These are phyloP conservation scores for Helostoma temminkii DNA, from an alignment of 2,797 vertebrate species.

Conservation along the genomic window DNA sequence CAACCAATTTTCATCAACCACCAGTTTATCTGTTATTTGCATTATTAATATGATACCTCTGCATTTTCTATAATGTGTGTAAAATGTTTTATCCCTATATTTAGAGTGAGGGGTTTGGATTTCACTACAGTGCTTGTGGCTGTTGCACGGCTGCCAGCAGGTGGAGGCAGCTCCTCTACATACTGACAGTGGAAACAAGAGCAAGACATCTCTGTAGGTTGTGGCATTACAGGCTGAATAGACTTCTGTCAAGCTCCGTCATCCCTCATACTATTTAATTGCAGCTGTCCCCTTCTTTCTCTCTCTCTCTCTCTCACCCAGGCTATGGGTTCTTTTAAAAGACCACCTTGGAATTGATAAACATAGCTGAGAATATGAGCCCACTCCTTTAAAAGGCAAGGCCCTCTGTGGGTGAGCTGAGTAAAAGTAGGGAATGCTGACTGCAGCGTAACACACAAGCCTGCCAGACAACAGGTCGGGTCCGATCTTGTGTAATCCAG, in stretches of 20 bases:
- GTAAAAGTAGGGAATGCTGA: slow-evolving; percentile 83
- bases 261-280: slow-evolving; percentile 70
- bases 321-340: slow-evolving; percentile 73
- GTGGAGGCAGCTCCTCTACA: slow-evolving; percentile 44
- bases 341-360: slow-evolving; percentile 84
- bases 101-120: not conserved
- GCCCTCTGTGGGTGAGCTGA: slow-evolving; percentile 57
- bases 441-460: slow-evolving; percentile 72
- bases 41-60: not conserved
- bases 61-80: not conserved
- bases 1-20: no score
- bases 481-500: slow-evolving; percentile 8
- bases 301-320: slow-evolving; percentile 29
- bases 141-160: slow-evolving; percentile 40
- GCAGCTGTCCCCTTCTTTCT: slow-evolving; percentile 72
- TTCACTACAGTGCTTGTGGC: not conserved
- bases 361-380: slow-evolving; percentile 85
- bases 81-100: not conserved
- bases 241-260: slow-evolving; percentile 63
- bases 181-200: slow-evolving; percentile 38
- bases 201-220: slow-evolving; percentile 54
- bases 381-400: slow-evolving; percentile 86
- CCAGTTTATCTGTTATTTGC: no score
- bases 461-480: slow-evolving; percentile 21
- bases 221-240: slow-evolving; percentile 58